Base-by-base conservation (phyloP, 2,797 vertebrate species). In the Centroberyx gerrardi region DNA sequence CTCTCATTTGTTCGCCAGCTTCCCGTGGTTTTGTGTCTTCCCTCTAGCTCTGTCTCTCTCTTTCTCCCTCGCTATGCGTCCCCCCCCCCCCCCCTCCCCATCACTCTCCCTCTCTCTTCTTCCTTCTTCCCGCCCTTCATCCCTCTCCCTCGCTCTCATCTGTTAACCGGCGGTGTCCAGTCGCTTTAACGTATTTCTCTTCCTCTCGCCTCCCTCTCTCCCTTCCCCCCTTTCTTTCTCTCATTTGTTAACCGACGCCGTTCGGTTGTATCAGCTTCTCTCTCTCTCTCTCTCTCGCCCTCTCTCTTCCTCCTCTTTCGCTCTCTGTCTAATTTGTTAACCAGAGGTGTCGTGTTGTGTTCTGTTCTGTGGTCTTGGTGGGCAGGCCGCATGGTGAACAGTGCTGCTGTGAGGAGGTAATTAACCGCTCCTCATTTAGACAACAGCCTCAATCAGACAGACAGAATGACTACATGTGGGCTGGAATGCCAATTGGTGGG, bases 361-460 rank as follows among this genome's bases (percentile, higher is more conserved):
- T 81, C 36, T 74, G 84, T 83, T 84, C 59, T 83, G 83, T 82
- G 83, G 84, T 85, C 80, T 80, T 84, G 80, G 83, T 87, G 82
- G 83, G 80, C 53, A 65, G 62, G 72, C 72, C 81, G 80, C 74
- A 74, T 72, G 64, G 84, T 54, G 84, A 86, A 79, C 78, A 52
- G 76, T 53, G 76, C 77, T 70, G 80, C 83, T 80, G 87, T 79
- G 77, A 87, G 62, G 78, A 84, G 80, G 87, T 92, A 88, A 92
- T 92, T 87, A 92, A 87, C 72, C 40, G 53, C 85, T 86, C 70
- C 82, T 87, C 85, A 82, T 90, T 87, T 82, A 87, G 83, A 90
- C 89, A 88, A 88, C 87, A 87, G 87, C 81, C 86, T 87, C 90
- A 88, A 90, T 89, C 90, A 90, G 81, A 5, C 8, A 80, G 75